Base-by-base conservation (phyloP, 1,140 invertebrate species). In the Leptopilina clavipes region DNA sequence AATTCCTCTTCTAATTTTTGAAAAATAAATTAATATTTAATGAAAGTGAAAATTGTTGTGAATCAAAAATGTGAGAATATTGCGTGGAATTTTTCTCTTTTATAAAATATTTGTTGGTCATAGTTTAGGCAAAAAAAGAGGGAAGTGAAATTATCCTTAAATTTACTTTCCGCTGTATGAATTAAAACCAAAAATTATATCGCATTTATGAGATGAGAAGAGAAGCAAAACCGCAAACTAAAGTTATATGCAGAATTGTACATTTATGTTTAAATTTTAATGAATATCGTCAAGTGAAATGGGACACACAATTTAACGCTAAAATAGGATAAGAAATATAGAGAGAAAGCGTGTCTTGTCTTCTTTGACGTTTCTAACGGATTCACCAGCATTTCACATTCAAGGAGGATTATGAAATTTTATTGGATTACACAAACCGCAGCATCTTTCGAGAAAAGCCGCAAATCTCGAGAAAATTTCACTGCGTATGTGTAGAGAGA, bases 291-390 rank as follows among this genome's bases (percentile, higher is more conserved):
- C 45, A 52, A 52, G 48, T 52, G 48, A 59, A 65, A 65, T 8
- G 6, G 31, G 22, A 65, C 59, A 65, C 25, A 5, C 25, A 31
- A 31, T 59, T 3, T 22, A 31, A n/a, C 25, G 22, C 59, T 65
- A 5, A 31, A 31, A 31, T 19, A 65, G 59, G 25, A 65, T 31
- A 65, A 37, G 25, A 31, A 5, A 31, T 37, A 65, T 65, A 65
- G 22, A 65, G 59, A 65, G 59, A 65, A 65, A 65, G 59, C 59
- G 22, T n/a, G n/a, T n/a, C n/a, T n/a, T n/a, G n/a, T 65, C 59
- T 65, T 37, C 31, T n/a, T 37, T 65, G 22, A 65, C 59, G 31
- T 65, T n/a, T 65, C 59, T 65, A 65, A 65, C 59, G 25, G 25
- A 65, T 65, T 22, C 31, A 31, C 56, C 56, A 52, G 11, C 48